phyloP scores from a whole-genome alignment of 2,888 invertebrate species.

The Mamestra brassicae region DNA sequence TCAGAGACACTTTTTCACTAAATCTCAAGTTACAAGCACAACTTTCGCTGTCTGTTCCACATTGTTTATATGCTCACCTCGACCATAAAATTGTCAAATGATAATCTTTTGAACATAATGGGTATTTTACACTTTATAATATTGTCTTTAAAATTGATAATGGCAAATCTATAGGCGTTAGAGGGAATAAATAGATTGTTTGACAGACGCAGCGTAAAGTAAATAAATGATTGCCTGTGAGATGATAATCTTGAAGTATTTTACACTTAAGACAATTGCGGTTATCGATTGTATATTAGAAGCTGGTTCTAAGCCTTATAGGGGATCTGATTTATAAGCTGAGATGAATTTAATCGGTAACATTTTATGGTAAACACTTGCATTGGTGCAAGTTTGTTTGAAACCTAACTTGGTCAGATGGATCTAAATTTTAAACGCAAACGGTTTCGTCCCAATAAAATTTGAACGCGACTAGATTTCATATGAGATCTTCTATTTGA shows the following conservation, averaged over 20 bases:
- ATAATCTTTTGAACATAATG: conserved; percentile 69
- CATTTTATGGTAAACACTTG: conserved; percentile 38
- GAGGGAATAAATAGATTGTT: conserved; percentile 63
- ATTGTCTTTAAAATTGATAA: conserved; percentile 68
- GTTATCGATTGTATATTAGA: conserved; percentile 46
- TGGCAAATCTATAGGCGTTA: conserved; percentile 61
- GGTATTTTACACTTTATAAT: conserved; percentile 71
- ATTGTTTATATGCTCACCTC: conserved; percentile 56
- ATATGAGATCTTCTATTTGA: not conserved
- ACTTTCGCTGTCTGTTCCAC: conserved; percentile 56
- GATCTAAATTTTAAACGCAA: not conserved
- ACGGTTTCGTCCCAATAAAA: not conserved
- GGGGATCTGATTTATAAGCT: conserved; percentile 30
- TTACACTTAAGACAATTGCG: conserved; percentile 60
- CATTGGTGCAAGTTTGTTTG: not conserved
- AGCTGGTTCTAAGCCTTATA: conserved; percentile 21
- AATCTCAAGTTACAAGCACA: conserved; percentile 62
- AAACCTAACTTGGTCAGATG: not conserved
- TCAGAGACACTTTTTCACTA: conserved; percentile 58
- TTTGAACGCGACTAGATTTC: not conserved
- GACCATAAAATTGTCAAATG: conserved; percentile 72
- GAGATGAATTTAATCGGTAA: conserved; percentile 37
- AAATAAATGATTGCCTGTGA: conserved; percentile 56
- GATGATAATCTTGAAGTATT: conserved; percentile 66
- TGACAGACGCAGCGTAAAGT: conserved; percentile 61